Evolutionary conservation across 1,140 invertebrate genomes (phyloP), one percentile per base, ranked within the genome.

Genomic region (Thaumatotibia leucotreta): DNA sequence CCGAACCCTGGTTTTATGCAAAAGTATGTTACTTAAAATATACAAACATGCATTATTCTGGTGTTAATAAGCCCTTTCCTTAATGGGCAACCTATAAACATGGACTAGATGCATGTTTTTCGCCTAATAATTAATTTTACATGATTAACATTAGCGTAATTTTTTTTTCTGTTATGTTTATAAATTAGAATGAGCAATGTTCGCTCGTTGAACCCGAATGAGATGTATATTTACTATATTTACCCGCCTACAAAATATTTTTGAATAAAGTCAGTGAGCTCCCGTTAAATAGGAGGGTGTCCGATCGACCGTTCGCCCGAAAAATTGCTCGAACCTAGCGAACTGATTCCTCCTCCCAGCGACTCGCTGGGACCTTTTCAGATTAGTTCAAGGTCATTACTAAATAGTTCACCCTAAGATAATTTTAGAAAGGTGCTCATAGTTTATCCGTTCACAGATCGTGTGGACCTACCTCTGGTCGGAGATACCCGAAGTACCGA

Each of bases 401-500:
- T 27, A 79, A 79, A 75, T 75, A 80, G 73, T 78, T 71, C 74
- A 75, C 77, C 39, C 17, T 45, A 6, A 45, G 5, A 14, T 45
- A 45, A 20, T 45, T 20, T 45, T 45, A 45, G 39, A 45, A 20
- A 20, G 39, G 5, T 20, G 17, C 39, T 45, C 39, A 45, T 20
- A 45, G 39, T 45, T 45, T 45, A 61, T 63, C 35, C 0, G 14
- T 66, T 6, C 50, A 65, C 74, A 92, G 91, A 88, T 92, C 64
- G 80, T 91, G 3, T 92, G 91, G 91, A 74, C 84, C 8, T 92
- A 91, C 70, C 77, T 91, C 1, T 91, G 91, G 91, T 65, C 79
- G 14, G 90, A 92, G 64, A 76, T 92, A 1, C 89, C 90, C 1
- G 87, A 88, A 17, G 74, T 82, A 49, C 91, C 91, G 11, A 84